Base-by-base conservation (phyloP, 2,797 vertebrate species). In the Tragelaphus eurycerus region DNA sequence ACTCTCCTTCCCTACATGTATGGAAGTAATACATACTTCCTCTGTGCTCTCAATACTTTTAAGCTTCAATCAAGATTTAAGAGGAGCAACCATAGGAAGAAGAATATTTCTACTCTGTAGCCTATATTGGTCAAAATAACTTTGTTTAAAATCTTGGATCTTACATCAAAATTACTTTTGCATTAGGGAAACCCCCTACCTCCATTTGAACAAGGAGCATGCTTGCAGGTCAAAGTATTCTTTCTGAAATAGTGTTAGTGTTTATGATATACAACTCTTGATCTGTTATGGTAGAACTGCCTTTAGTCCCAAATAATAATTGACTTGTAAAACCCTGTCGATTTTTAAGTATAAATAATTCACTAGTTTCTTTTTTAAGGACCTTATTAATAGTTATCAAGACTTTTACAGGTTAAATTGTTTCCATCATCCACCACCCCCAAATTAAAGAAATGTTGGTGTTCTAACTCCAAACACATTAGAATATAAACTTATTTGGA, bases 151-250 rank as follows among this genome's bases (percentile, higher is more conserved):
- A 81, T 19, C 23, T 67, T 48, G 62, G 12, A 92, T 74, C 52
- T 91, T 82, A 52, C 6, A 31, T 29, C 31, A 8, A 79, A 55
- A 74, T 34, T 71, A 2, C 23, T 74, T 67, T 90, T 43, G 23
- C 16, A 78, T 64, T 29, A 48, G 57, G 89, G 96, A 98, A 94
- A 95, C 38, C 87, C 87, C 43, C 50, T 87, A 93, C 82, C 76
- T 94, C 25, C 89, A 21, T 95, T 92, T 97, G 64, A 97, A 83
- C 81, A 86, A 88, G 64, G 52, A 97, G 9, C 71, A 34, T 92
- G 2, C 29, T 97, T 89, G 64, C 81, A 38, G 88, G 64, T 97
- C 93, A 94, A 85, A 62, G 59, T 85, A 82, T 15, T 48, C 29
- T 97, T 94, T 98, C 89, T 93, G 91, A 89, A 97, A 25, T 1